phyloP scores from a whole-genome alignment of 2,888 invertebrate genomes.

The Aphelenchoides bicaudatus region DNA sequence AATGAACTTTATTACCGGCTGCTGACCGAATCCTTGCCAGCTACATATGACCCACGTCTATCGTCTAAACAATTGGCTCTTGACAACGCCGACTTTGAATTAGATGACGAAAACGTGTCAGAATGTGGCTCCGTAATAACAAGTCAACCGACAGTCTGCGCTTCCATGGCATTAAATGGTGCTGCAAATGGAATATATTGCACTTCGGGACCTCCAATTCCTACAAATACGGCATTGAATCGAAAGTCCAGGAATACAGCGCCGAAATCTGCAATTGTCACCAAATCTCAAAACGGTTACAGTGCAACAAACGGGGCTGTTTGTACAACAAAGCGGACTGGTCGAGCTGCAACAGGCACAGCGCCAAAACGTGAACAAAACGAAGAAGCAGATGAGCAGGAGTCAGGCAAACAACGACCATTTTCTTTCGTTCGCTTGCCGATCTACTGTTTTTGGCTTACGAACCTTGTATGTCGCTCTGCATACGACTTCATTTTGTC shows the following conservation, averaged over 20 bases:
- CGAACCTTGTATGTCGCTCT: too few species aligned
- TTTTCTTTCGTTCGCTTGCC: too few species aligned
- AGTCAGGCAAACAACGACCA: too few species aligned
- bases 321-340: too few species aligned
- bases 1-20: conserved; percentile 51
- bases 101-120: conserved; percentile 10
- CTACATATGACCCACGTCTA: conserved; percentile 46
- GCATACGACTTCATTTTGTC: not conserved
- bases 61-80: conserved; percentile 26
- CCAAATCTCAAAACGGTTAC: too few species aligned
- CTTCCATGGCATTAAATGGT: not conserved
- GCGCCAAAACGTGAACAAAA: too few species aligned
- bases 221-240: not conserved
- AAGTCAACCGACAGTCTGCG: conserved; percentile 10
- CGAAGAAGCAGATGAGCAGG: too few species aligned
- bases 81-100: conserved; percentile 13
- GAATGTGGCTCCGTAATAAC: conserved; percentile 12
- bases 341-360: too few species aligned
- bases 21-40: conserved; percentile 52
- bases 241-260: not conserved
- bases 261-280: too few species aligned
- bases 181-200: not conserved
- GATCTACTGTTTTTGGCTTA: too few species aligned
- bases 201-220: not conserved
- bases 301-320: too few species aligned